phyloP scores from a whole-genome alignment of 2,888 invertebrate genomes.

The Margaritifera margaritifera region DNA sequence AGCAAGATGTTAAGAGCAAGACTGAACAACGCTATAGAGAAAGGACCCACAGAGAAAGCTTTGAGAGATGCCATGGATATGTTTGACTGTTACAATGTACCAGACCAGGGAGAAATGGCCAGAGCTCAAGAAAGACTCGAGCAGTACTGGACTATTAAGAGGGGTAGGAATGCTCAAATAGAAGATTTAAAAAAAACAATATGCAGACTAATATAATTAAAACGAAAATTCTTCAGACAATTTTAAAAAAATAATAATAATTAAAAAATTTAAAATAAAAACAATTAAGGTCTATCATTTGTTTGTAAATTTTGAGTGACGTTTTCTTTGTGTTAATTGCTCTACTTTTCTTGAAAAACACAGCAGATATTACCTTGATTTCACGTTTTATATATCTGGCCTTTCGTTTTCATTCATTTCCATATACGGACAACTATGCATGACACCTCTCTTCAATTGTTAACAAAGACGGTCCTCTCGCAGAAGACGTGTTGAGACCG shows the following conservation, averaged over 20 bases:
- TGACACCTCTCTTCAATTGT: too few relatives aligned
- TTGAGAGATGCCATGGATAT: conserved; percentile 33
- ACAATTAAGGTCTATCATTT: not conserved
- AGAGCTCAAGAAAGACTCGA: conserved; percentile 31
- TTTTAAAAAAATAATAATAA: not conserved
- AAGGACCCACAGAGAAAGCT: conserved; percentile 30
- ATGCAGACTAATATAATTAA: too few relatives aligned
- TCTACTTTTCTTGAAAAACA: too few relatives aligned
- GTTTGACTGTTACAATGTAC: conserved; percentile 38
- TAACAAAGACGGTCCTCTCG: too few relatives aligned
- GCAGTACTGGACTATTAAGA: conserved; percentile 40
- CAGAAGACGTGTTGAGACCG: too few relatives aligned
- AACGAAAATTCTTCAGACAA: too few relatives aligned
- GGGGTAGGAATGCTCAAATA: conserved; percentile 20
- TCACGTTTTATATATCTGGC: too few relatives aligned
- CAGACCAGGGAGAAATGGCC: conserved; percentile 40
- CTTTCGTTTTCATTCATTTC: too few relatives aligned
- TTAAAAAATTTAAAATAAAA: not conserved
- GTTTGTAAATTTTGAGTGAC: not conserved
- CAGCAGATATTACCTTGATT: too few relatives aligned
- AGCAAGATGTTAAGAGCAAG: conserved; percentile 44
- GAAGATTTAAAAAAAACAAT: too few relatives aligned
- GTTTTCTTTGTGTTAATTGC: too few relatives aligned
- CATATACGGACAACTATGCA: too few relatives aligned
- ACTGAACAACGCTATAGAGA: conserved; percentile 28